These are phyloP conservation scores for Rhinolophus sinicus DNA, from an alignment of 2,113 vertebrate species.

Conservation along the genomic window DNA sequence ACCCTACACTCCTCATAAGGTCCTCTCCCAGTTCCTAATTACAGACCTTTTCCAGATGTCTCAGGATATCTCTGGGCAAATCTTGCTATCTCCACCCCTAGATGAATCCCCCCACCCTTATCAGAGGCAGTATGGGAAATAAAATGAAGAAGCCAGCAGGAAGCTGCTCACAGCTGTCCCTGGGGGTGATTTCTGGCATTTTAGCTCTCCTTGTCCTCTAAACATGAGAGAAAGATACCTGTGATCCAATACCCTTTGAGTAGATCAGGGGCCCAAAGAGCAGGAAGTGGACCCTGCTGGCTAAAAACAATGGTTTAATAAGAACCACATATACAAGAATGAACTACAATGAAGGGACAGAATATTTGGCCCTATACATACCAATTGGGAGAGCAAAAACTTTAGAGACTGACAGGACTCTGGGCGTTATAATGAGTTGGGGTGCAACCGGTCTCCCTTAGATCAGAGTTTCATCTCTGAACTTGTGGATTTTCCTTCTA, in stretches of 20 bases:
- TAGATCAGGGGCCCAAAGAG: not conserved
- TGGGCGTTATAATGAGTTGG: not conserved
- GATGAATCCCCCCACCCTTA: not conserved
- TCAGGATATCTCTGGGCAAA: not conserved
- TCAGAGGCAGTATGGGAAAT: too few relatives aligned
- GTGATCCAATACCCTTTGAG: too few relatives aligned
- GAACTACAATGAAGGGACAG: not conserved
- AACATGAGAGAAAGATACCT: not conserved
- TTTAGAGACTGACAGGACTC: not conserved
- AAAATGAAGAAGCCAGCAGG: too few relatives aligned
- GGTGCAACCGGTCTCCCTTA: not conserved
- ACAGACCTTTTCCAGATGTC: not conserved
- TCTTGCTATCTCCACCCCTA: not conserved
- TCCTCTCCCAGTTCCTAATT: not conserved
- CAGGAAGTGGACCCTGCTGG: not conserved
- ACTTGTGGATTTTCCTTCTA: not conserved
- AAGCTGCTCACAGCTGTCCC: too few relatives aligned
- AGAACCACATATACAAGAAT: not conserved
- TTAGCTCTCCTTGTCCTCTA: not conserved
- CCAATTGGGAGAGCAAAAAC: not conserved
- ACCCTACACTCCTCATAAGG: too few relatives aligned
- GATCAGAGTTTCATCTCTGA: not conserved
- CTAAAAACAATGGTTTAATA: not conserved
- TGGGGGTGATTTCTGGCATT: too few relatives aligned
- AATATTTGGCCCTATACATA: not conserved